Base-by-base conservation (phyloP, 2,888 invertebrate species). In the Orchesella flavescens region DNA sequence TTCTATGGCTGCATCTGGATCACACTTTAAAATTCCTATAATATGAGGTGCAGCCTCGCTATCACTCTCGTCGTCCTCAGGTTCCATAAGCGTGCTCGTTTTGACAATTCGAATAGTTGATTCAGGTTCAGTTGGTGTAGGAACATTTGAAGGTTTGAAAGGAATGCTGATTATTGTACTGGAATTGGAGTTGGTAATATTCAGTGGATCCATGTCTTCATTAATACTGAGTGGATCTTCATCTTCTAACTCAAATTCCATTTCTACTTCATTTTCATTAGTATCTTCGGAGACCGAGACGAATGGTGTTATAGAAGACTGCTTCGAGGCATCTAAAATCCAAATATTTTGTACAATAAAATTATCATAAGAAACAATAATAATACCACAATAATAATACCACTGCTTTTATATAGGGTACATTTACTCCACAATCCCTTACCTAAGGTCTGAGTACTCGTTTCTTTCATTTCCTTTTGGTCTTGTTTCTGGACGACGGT, bases 41-140 rank as follows among this genome's bases (percentile, higher is more conserved):
- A 75, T 53, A 75, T 34, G 24, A 17, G 75, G 75, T 1, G 65
- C 55, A 9, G 75, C 23, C 12, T 75, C 75, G 15, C 65, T 75
- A 13, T 77, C 68, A 19, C 21, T 21, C 15, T 77, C 77, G 1
- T 68, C 68, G 10, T 69, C 69, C 44, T 73, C 73, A 12, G 53
- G 55, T 9, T 77, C 68, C 76, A 68, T 76, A 17, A 77, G 44
- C 15, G 12, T 23, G 21, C 55, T 57, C 1, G 59, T 72, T 34
- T 55, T n/a, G 4, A 77, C 68, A 21, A 76, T 55, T 55, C 75
- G 24, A 9, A 65, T 34, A 4, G 43, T 9, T 4, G 43, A 65
- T 13, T 34, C 7, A 4, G n/a, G 23, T 65, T 65, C 17, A 21
- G 57, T 4, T 57, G 1, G 19, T 15, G 12, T 2, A 49, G 12